Base-by-base conservation (phyloP, 2,113 vertebrate species). In the Sinocyclocheilus maitianheensis region DNA sequence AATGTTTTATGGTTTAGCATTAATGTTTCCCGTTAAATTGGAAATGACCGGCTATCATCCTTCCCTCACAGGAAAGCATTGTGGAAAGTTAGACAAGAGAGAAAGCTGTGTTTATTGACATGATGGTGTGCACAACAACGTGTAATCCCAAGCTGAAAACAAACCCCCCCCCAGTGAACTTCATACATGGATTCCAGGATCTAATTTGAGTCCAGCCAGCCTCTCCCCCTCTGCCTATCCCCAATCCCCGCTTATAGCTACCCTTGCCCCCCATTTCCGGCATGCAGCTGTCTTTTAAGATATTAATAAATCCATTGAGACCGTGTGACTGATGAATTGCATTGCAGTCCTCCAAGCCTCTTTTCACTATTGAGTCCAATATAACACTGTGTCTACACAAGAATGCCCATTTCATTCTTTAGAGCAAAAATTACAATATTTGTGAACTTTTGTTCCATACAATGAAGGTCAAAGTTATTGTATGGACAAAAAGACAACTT, bases 171-270 rank as follows among this genome's bases (percentile, higher is more conserved):
- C 40, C 43, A 93, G 93, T 93, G 92, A 95, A 94, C 91, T 93
- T 93, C 94, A 94, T 91, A 89, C 91, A 93, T 88, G 92, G 92
- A 95, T 95, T 94, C 94, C 90, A 89, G 53, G 43, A 88, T 92
- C 94, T 95, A 95, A 95, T 94, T 95, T 93, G 89, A 94, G 94
- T 92, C 89, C 88, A 91, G 92, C 91, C 90, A 91, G 86, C 78
- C 87, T 89, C 87, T 76, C 85, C 80, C 55, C 78, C 86, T 46
- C 3, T 62, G 69, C 84, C 58, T 82, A 55, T 83, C 72, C 62
- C 0, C 48, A 40, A 62, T 46, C 30, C 53, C 43, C 30, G 67
- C 86, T 63, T 85, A 78, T 84, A 83, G 80, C 62, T 86, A 67
- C 77, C 81, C 81, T 77, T 87, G 84, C 83, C 74, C 84, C 48